phyloP scores from a whole-genome alignment of 2,797 vertebrate species.

The Platyrinchus mystaceus region DNA sequence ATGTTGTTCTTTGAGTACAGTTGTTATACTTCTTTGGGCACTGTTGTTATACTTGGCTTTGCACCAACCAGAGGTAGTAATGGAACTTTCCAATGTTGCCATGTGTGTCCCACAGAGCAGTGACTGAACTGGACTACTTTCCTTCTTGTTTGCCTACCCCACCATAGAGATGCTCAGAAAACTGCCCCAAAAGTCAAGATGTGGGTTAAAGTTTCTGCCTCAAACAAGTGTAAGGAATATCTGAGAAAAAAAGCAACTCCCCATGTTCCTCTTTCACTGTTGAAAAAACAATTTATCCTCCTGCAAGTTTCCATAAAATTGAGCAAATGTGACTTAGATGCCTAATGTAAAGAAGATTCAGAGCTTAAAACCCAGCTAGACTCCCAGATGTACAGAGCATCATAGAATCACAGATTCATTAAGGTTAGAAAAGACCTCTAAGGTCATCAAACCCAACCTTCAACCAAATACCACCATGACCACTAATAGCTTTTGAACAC shows the following conservation, averaged over 20 bases:
- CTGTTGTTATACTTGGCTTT: neutral
- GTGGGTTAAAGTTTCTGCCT: neutral
- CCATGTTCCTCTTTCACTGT: accelerated
- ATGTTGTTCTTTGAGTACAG: neutral
- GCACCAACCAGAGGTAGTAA: neutral
- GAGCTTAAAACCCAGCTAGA: neutral
- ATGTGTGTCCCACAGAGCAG: neutral
- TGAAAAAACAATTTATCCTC: neutral
- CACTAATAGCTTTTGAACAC: neutral
- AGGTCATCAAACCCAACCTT: neutral
- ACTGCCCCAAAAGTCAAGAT: neutral
- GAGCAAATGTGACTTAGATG: neutral
- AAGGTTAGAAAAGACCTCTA: neutral
- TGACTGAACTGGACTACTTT: neutral
- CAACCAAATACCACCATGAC: neutral
- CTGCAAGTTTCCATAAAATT: neutral
- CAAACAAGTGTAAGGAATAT: neutral
- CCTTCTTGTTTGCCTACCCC: neutral
- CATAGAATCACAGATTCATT: neutral
- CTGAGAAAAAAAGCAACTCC: neutral
- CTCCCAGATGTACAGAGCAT: neutral
- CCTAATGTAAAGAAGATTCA: neutral
- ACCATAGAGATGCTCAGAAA: neutral
- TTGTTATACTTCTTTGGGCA: neutral
- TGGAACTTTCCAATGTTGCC: neutral